Evolutionary conservation across 2,888 invertebrate species (phyloP), one percentile per base, ranked within the genome.

Genomic region (Watsonalla cultraria): DNA sequence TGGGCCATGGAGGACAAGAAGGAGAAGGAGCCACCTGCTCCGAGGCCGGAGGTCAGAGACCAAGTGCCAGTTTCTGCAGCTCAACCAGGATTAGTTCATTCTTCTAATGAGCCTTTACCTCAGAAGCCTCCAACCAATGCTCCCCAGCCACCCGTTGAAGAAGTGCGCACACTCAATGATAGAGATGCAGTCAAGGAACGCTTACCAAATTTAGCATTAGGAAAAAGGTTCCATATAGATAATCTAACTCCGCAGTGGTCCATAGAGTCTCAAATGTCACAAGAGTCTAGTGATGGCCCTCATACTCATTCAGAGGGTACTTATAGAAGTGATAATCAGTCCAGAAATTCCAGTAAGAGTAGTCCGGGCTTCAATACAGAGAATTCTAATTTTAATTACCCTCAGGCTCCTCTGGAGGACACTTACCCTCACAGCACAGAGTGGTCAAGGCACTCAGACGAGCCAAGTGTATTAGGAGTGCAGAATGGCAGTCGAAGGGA

Each of bases 211-310:
- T 78, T 91, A 66, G 90, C 83, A 46, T 61, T 86, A 49, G 90
- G 86, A 42, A 91, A 86, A 60, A 78, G 87, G 46, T 80, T 85
- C 55, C 82, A 89, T 64, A 70, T 86, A 68, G 84, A 87, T 47
- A 85, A 84, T 72, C 71, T 87, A 63, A 85, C 93, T 15, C 93
- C 93, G 2, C 93, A 93, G 65, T 93, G 93, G 93, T 93, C 93
- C 6, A 92, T 92, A 53, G 94, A 94, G 72, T 93, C 93, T 42
- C 93, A 93, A 74, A 91, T 93, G 80, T 93, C 93, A 8, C 93
- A 93, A 72, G 93, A 93, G 65, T 93, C 93, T 2, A 93, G 93
- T 58, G 93, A 93, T 66, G 92, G 93, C 39, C 84, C 92, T 24
- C 83, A 92, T 45, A 93, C 92, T 51, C 92, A 92, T 9, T 92